A percentile compares a stretch with the other conserved stretches of the same genome.
These are phyloP conservation scores for Zelleria hepariella DNA, from an alignment of 2,888 invertebrate genomes.

Conservation along the genomic window DNA sequence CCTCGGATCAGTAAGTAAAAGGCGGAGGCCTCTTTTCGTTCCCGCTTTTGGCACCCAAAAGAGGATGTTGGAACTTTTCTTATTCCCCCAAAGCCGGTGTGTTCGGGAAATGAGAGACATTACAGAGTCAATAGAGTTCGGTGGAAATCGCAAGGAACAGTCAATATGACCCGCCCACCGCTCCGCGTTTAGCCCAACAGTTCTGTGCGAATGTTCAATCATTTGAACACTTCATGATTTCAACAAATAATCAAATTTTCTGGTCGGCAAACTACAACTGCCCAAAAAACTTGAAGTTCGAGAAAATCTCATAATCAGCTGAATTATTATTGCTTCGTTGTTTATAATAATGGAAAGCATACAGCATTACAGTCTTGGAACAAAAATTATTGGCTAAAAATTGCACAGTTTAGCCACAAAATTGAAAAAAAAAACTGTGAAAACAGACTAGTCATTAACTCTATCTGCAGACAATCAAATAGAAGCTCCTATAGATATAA, in stretches of 20 bases:
- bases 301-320: too few relatives aligned
- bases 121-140: conserved; percentile 62
- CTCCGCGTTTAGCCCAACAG: conserved; percentile 43
- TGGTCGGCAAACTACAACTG: too few relatives aligned
- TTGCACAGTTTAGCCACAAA: too few relatives aligned
- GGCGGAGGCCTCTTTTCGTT: conserved; percentile 50
- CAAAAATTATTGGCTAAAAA: too few relatives aligned
- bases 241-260: too few relatives aligned
- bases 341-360: too few relatives aligned
- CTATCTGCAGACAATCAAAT: background rate
- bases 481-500: background rate
- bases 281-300: too few relatives aligned
- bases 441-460: too few relatives aligned
- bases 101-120: conserved; percentile 66
- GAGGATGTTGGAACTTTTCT: conserved; percentile 58
- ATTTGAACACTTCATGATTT: too few relatives aligned
- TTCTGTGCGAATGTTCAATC: background rate
- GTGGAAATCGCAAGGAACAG: conserved; percentile 50
- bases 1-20: conserved; percentile 23
- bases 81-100: conserved; percentile 52
- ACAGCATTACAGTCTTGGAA: too few relatives aligned
- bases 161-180: conserved; percentile 55
- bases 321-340: too few relatives aligned
- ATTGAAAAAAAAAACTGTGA: too few relatives aligned
- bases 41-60: conserved; percentile 34